Evolutionary conservation across 2,888 invertebrate genomes (phyloP).

Genomic region (Anthophora plumipes): DNA sequence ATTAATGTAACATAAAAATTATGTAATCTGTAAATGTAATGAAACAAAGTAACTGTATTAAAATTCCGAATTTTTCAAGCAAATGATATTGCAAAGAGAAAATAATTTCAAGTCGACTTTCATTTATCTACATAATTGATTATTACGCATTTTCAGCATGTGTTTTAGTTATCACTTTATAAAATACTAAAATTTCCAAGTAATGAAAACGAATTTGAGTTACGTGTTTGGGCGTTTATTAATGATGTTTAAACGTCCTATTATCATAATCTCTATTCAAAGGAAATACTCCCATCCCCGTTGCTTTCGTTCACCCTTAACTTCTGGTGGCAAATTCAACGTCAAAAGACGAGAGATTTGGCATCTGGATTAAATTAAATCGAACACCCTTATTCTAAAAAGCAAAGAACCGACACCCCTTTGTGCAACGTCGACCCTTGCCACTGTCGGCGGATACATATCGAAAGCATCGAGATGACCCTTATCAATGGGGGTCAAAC

Average conservation of each 20-base stretch:
- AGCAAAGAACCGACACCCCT: conserved; percentile 58
- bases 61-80: too few species aligned
- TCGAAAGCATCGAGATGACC: conserved; percentile 79
- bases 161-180: too few species aligned
- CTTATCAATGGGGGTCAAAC: conserved; percentile 79
- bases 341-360: conserved; percentile 51
- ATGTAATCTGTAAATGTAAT: too few species aligned
- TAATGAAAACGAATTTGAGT: background rate
- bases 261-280: background rate
- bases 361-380: conserved; percentile 72
- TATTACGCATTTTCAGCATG: too few species aligned
- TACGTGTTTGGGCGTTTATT: background rate
- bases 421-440: conserved; percentile 44
- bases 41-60: too few species aligned
- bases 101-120: too few species aligned
- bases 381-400: conserved; percentile 65
- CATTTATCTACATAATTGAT: background rate
- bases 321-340: conserved; percentile 25
- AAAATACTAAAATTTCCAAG: background rate
- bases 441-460: conserved; percentile 58
- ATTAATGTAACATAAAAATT: too few species aligned
- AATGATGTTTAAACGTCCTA: background rate
- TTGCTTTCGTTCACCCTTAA: conserved; percentile 16
- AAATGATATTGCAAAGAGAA: too few species aligned
- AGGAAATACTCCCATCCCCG: background rate